Conservation (phyloP, 2,113 vertebrate genomes). For the Barnardius zonarius region DNA sequence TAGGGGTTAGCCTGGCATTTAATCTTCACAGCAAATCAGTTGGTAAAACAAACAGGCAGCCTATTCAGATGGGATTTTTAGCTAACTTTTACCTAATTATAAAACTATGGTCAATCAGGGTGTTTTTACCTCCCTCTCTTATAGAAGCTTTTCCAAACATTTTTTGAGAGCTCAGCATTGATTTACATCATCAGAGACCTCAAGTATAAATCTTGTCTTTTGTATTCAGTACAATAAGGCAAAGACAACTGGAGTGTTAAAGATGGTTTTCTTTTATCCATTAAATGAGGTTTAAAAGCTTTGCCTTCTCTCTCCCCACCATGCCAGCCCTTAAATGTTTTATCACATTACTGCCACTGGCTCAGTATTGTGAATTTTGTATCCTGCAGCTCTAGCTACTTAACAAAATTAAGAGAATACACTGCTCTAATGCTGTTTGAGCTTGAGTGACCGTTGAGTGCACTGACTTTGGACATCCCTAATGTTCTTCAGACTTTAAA, state of each 20-base stretch:
- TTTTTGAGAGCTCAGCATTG: background rate
- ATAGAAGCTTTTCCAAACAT: background rate
- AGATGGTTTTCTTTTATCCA: background rate
- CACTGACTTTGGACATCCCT: background rate
- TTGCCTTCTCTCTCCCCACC: background rate
- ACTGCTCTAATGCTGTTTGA: background rate
- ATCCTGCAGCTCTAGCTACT: background rate
- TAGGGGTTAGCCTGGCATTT: background rate
- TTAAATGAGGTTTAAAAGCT: slow-evolving; percentile 12
- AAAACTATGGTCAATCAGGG: background rate
- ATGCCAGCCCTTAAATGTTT: background rate
- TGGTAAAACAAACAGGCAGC: background rate
- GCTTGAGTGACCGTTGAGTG: background rate
- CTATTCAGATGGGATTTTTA: background rate
- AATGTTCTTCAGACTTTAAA: background rate
- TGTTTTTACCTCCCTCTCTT: background rate
- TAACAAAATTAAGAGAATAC: slow-evolving; percentile 1
- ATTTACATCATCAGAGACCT: background rate
- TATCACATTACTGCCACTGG: background rate
- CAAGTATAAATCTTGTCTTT: background rate
- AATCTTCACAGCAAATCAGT: background rate
- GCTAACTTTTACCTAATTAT: background rate
- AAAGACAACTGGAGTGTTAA: background rate
- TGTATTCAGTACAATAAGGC: background rate
- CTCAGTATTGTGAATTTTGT: slow-evolving; percentile 21